phyloP scores from a whole-genome alignment of 2,113 vertebrate genomes.

The Corydoras sp. region DNA sequence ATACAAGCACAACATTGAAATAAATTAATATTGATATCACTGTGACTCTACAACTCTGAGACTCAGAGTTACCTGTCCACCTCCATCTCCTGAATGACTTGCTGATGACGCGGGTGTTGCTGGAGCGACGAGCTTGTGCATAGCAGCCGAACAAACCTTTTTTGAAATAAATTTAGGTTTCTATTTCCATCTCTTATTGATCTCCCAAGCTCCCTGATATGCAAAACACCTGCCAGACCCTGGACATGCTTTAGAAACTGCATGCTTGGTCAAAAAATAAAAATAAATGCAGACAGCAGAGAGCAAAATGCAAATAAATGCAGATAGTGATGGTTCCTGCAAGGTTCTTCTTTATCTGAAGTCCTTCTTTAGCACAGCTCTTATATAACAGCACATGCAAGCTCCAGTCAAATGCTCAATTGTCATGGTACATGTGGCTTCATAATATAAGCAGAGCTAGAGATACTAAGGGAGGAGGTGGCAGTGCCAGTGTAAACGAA shows the following conservation, averaged over 20 bases:
- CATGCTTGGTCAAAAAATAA: slow-evolving; percentile 27
- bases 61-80: slow-evolving; percentile 49
- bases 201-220: slow-evolving; percentile 53
- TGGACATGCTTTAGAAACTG: slow-evolving; percentile 61
- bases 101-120: slow-evolving; percentile 49
- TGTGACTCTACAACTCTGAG: too few relatives aligned
- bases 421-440: neutral
- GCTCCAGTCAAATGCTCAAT: neutral
- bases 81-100: slow-evolving; percentile 42
- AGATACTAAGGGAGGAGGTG: slow-evolving; percentile 20
- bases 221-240: slow-evolving; percentile 50
- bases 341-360: neutral
- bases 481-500: slow-evolving; percentile 15
- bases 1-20: too few relatives aligned
- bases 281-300: neutral
- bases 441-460: slow-evolving; percentile 5
- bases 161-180: slow-evolving; percentile 43
- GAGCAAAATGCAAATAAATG: neutral
- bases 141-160: slow-evolving; percentile 41
- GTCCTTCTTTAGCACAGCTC: too few relatives aligned
- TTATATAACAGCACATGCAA: neutral
- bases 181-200: slow-evolving; percentile 46
- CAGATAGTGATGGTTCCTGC: neutral
- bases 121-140: slow-evolving; percentile 51
- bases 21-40: too few relatives aligned